A percentile compares a stretch with the other conserved stretches of the same genome.
phyloP scores from a whole-genome alignment of 2,888 invertebrate species.

The Branchipolynoe longqiensis region DNA sequence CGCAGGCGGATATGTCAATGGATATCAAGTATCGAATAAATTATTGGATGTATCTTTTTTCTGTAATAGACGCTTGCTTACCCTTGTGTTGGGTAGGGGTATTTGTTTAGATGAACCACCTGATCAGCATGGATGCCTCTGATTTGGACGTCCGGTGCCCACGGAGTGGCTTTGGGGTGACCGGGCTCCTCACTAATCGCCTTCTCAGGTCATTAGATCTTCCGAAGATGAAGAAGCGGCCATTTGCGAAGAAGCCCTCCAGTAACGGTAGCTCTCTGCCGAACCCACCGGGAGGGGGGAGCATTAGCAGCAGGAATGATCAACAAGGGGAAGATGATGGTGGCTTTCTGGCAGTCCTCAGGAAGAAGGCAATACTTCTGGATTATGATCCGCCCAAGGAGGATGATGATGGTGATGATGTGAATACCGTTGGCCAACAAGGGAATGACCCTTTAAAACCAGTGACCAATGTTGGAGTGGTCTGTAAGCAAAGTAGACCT shows the following conservation, averaged over 20 bases:
- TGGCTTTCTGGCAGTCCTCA: constrained; percentile 4
- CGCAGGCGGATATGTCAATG: neutral
- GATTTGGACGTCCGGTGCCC: constrained; percentile 39
- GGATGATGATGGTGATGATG: neutral
- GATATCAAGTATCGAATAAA: neutral
- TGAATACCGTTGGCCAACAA: neutral
- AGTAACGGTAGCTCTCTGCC: neutral
- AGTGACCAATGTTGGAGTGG: neutral
- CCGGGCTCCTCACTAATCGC: constrained; percentile 15
- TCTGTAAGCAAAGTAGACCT: neutral
- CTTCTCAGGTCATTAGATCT: constrained; percentile 21
- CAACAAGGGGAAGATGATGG: constrained; percentile 20
- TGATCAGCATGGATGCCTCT: neutral
- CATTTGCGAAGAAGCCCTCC: neutral
- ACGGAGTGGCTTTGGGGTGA: neutral
- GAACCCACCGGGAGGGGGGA: neutral
- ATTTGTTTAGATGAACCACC: neutral
- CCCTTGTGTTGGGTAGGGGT: neutral
- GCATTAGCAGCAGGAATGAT: neutral
- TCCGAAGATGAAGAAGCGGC: neutral
- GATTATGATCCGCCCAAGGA: neutral
- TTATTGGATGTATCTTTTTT: neutral
- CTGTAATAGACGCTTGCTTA: too few relatives aligned
- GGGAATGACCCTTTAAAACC: neutral
- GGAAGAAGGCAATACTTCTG: constrained; percentile 12